These are phyloP conservation scores for Acanthaster planci DNA, from an alignment of 35 echinoderm and acorn worm genomes.

Conservation along the genomic window DNA sequence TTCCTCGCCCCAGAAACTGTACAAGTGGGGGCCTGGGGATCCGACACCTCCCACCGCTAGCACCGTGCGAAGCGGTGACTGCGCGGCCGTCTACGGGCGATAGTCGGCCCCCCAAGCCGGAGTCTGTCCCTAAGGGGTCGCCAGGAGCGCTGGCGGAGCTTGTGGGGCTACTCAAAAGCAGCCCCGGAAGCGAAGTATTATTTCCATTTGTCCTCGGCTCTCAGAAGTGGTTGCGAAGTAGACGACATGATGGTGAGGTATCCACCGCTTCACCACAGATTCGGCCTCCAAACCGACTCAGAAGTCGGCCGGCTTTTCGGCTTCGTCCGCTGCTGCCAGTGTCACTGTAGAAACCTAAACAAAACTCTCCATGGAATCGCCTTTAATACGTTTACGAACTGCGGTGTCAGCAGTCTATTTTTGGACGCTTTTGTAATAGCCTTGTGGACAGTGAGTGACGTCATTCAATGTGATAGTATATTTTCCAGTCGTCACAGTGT, in stretches of 20 bases:
- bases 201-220: neutral
- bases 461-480: neutral
- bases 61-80: neutral
- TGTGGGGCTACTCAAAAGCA: slow-evolving; percentile 26
- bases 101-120: neutral
- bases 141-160: neutral
- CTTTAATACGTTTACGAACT: neutral
- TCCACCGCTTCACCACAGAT: neutral
- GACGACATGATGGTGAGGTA: neutral
- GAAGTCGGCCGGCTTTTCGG: too few species aligned
- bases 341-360: neutral
- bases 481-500: too few species aligned
- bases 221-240: neutral
- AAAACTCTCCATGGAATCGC: neutral
- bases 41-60: slow-evolving; percentile 22
- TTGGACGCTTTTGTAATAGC: neutral
- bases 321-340: too few species aligned
- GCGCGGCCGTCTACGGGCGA: slow-evolving; percentile 12
- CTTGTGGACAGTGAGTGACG: neutral
- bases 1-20: slow-evolving; percentile 3
- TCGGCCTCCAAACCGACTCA: too few species aligned
- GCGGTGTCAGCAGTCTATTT: neutral
- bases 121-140: slow-evolving; percentile 13
- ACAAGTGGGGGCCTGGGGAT: slow-evolving; percentile 8
- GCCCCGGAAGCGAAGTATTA: slow-evolving; percentile 23